A percentile compares a stretch with the other conserved stretches of the same genome.
Conservation (phyloP, 2,888 invertebrate genomes). For the Mystacides longicornis region DNA sequence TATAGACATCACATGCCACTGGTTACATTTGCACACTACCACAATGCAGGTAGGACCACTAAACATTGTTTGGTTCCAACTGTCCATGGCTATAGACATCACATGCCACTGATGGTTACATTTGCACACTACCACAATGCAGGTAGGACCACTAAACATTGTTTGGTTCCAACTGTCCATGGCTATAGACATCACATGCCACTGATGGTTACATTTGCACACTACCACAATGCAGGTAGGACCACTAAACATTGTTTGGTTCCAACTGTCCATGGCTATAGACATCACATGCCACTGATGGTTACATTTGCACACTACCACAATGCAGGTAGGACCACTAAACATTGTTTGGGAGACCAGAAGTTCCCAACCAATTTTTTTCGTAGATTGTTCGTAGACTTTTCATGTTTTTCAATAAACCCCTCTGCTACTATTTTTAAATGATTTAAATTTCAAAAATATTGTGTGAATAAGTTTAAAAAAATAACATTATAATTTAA, state of each 20-base stretch:
- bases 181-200: slow-evolving; percentile 92
- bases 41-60: slow-evolving; percentile 61
- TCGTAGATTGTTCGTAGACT: too few species aligned
- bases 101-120: slow-evolving; percentile 99
- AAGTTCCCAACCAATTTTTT: too few species aligned
- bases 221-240: slow-evolving; percentile 73
- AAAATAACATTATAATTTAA: too few species aligned
- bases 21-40: slow-evolving; percentile 89
- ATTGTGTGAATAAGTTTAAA: too few species aligned
- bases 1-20: slow-evolving; percentile 95
- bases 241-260: too few species aligned
- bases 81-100: slow-evolving; percentile 91
- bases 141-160: too few species aligned
- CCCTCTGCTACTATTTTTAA: too few species aligned
- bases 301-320: slow-evolving; percentile 87
- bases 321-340: too few species aligned
- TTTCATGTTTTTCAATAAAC: too few species aligned
- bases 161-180: slow-evolving; percentile 90
- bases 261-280: slow-evolving; percentile 88
- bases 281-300: slow-evolving; percentile 98
- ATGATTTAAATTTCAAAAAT: too few species aligned
- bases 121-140: slow-evolving; percentile 75
- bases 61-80: slow-evolving; percentile 90
- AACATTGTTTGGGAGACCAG: too few species aligned
- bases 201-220: slow-evolving; percentile 97